Evolutionary conservation across 2,113 vertebrate genomes (phyloP), one percentile per base, ranked within the genome.

Genomic region (Corythornis madagascariensis): DNA sequence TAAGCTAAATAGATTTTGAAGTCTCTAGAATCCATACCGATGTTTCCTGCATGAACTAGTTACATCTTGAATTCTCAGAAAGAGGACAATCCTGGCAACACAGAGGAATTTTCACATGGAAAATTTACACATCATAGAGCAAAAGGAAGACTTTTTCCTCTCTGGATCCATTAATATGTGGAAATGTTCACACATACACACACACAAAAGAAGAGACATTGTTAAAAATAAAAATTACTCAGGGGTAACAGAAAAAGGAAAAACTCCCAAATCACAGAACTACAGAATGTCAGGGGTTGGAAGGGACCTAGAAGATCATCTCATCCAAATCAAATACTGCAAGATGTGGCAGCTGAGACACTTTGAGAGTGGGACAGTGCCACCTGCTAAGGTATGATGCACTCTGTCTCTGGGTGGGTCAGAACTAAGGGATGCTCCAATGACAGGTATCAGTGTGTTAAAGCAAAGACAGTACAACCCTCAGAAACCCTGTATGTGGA

Each of bases 191-290:
- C 43, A 12, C 11, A 48, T 2, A 64, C 35, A 38, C 38, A 38
- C 38, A 38, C 38, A 86, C 73, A 77, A 31, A 52, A 26, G 15
- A 15, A 15, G 24, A 47, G 5, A 56, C 24, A 26, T 33, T 77
- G 53, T 25, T n/a, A 38, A 88, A 86, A 77, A 83, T 9, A 76
- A 86, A n/a, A n/a, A n/a, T n/a, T n/a, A n/a, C n/a, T 88, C 48
- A 22, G 12, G 40, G 9, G 35, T 69, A 78, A 86, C 5, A 52
- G 13, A 69, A 90, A 86, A 38, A 38, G 38, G 38, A 10, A 38
- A 38, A 38, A 38, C 38, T 38, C 38, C 38, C 38, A 38, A 38
- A 38, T 38, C 38, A 38, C 38, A 38, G 38, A 38, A 10, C 38
- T 38, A 38, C 38, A 38, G 38, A 38, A 38, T 38, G 38, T 38